A percentile compares a stretch with the other conserved stretches of the same genome.
phyloP scores from a whole-genome alignment of 1,140 invertebrate species.

The Ctenoplectra terminalis region DNA sequence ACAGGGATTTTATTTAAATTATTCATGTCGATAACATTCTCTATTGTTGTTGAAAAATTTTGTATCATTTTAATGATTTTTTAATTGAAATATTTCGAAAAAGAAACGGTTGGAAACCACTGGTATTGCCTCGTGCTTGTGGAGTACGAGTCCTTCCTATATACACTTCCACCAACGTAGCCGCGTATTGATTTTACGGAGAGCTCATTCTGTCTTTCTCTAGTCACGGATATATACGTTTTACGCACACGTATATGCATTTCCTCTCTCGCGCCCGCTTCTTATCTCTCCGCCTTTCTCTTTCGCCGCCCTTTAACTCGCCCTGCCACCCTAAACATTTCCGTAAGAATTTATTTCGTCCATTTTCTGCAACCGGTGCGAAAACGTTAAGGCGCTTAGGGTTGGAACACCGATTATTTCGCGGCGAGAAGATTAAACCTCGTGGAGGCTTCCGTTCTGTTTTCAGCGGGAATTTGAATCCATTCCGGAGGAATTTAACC shows the following conservation, averaged over 20 bases:
- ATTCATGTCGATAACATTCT: not conserved
- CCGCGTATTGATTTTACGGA: slow-evolving; percentile 69
- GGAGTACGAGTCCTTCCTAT: slow-evolving; percentile 53
- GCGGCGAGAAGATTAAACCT: not conserved
- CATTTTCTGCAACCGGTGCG: not conserved
- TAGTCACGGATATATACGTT: slow-evolving; percentile 15
- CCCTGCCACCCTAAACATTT: slow-evolving; percentile 15
- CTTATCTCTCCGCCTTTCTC: slow-evolving; percentile 38
- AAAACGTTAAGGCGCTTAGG: slow-evolving; percentile 3
- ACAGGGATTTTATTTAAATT: not conserved
- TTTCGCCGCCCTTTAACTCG: slow-evolving; percentile 56
- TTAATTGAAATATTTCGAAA: not conserved
- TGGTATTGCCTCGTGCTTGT: slow-evolving; percentile 55
- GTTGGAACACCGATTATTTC: not conserved
- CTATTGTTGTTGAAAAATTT: not conserved
- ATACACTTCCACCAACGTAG: slow-evolving; percentile 64
- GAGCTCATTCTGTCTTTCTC: slow-evolving; percentile 44
- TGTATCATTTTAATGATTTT: not conserved
- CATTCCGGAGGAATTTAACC: not conserved
- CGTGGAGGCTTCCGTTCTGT: not conserved
- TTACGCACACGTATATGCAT: slow-evolving; percentile 41
- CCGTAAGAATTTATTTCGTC: slow-evolving; percentile 17
- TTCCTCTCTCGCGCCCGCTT: slow-evolving; percentile 25
- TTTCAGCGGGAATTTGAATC: not conserved
- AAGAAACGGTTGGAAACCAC: slow-evolving; percentile 47